phyloP scores from a whole-genome alignment of 2,113 vertebrate species.

The Salvelinus namaycush region DNA sequence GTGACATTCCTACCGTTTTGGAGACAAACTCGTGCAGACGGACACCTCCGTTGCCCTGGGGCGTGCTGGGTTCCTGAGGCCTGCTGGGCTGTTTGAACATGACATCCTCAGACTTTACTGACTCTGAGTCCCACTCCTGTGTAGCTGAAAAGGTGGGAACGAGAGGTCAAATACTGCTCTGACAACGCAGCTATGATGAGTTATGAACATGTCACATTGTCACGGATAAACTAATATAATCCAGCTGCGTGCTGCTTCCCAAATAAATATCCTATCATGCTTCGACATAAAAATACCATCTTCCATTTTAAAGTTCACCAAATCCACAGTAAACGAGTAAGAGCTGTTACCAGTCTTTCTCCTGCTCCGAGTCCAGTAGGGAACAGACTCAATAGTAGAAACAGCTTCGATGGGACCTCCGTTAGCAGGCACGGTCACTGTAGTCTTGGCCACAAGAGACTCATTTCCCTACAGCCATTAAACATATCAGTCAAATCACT shows the following conservation, averaged over 20 bases:
- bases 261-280: not conserved
- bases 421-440: constrained; percentile 84
- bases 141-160: constrained; percentile 68
- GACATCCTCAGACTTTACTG: constrained; percentile 69
- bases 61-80: constrained; percentile 72
- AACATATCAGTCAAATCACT: constrained; percentile 2
- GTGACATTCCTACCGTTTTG: constrained; percentile 81
- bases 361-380: constrained; percentile 81
- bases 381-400: constrained; percentile 90
- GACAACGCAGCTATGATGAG: not conserved
- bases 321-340: not conserved
- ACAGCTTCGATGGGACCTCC: constrained; percentile 93
- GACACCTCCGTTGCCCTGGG: constrained; percentile 76
- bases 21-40: constrained; percentile 92
- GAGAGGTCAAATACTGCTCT: not conserved
- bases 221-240: not conserved
- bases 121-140: constrained; percentile 85
- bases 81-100: constrained; percentile 69
- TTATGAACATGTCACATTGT: not conserved
- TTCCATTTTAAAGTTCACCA: not conserved
- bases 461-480: constrained; percentile 80
- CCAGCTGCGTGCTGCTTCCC: not conserved
- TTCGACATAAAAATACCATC: not conserved
- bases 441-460: constrained; percentile 92
- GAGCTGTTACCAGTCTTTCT: constrained; percentile 81